Conservation (phyloP, 2,113 vertebrate genomes). For the Phalacrocorax carbo region DNA sequence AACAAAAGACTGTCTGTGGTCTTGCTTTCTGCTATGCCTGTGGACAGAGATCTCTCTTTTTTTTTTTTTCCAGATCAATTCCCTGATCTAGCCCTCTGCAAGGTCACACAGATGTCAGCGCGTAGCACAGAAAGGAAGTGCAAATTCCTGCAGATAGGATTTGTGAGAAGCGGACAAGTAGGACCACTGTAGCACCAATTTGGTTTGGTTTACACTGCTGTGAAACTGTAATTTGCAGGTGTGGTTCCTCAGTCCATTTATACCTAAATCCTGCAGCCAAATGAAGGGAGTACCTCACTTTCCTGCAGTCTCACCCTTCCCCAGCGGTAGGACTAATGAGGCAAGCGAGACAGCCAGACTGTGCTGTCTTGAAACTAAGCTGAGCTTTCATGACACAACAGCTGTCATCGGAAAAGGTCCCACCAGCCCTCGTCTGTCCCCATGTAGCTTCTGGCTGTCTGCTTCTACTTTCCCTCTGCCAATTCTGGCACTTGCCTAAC, state of each 20-base stretch:
- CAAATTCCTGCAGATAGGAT: not conserved
- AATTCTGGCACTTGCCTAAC: not conserved
- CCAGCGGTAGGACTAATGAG: not conserved
- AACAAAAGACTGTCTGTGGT: not conserved
- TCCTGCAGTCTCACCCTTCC: not conserved
- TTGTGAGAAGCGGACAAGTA: not conserved
- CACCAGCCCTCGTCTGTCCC: not conserved
- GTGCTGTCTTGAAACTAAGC: not conserved
- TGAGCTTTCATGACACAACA: not conserved
- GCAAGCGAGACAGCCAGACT: not conserved
- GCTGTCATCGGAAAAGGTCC: not conserved
- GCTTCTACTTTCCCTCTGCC: not conserved
- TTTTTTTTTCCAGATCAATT: rapidly evolving
- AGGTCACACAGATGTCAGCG: not conserved
- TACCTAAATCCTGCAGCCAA: not conserved
- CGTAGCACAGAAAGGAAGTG: not conserved
- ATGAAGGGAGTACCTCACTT: not conserved
- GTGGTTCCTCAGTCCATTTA: not conserved
- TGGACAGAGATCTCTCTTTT: not conserved
- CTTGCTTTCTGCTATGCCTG: not conserved
- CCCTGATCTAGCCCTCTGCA: not conserved
- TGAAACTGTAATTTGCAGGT: not conserved
- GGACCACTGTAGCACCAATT: not conserved
- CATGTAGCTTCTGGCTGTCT: not conserved
- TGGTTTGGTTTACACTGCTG: not conserved